Evolutionary conservation across 2,888 invertebrate genomes (phyloP).

Genomic region (Tachina fera): DNA sequence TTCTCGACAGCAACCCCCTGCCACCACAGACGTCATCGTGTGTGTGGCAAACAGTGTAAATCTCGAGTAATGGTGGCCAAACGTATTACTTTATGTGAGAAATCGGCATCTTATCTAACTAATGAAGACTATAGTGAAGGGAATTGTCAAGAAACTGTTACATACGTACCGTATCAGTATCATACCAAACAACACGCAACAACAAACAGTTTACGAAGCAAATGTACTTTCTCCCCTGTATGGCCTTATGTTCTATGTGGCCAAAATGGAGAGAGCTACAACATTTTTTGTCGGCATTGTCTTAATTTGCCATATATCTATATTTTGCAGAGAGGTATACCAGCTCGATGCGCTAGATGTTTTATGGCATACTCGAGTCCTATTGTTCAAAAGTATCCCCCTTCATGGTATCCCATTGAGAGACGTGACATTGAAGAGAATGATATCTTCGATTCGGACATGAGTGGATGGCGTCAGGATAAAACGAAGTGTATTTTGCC

Average conservation of each 20-base stretch:
- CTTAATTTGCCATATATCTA: slow-evolving; percentile 73
- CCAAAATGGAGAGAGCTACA: background rate
- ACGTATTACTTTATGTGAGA: slow-evolving; percentile 74
- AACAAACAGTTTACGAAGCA: background rate
- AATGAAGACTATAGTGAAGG: slow-evolving; percentile 63
- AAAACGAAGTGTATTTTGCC: slow-evolving; percentile 73
- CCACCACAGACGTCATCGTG: slow-evolving; percentile 75
- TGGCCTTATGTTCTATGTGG: slow-evolving; percentile 76
- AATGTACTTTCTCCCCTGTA: slow-evolving; percentile 66
- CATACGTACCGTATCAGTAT: slow-evolving; percentile 75
- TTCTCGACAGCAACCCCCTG: slow-evolving; percentile 65
- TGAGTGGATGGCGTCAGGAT: slow-evolving; percentile 71
- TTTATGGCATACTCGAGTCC: slow-evolving; percentile 35
- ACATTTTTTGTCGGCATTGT: slow-evolving; percentile 72
- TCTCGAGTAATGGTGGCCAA: slow-evolving; percentile 78
- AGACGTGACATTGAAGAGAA: background rate
- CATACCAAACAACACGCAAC: slow-evolving; percentile 38
- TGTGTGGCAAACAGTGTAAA: slow-evolving; percentile 79
- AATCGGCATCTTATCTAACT: background rate
- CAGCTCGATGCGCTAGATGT: slow-evolving; percentile 73
- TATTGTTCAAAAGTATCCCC: slow-evolving; percentile 27
- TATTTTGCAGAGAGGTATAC: slow-evolving; percentile 74
- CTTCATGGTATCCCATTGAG: slow-evolving; percentile 20
- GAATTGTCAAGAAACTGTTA: slow-evolving; percentile 75
- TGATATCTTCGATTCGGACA: slow-evolving; percentile 50